These are phyloP conservation scores for Sarcophaga bullata DNA, from an alignment of 1,140 invertebrate genomes.

Conservation along the genomic window DNA sequence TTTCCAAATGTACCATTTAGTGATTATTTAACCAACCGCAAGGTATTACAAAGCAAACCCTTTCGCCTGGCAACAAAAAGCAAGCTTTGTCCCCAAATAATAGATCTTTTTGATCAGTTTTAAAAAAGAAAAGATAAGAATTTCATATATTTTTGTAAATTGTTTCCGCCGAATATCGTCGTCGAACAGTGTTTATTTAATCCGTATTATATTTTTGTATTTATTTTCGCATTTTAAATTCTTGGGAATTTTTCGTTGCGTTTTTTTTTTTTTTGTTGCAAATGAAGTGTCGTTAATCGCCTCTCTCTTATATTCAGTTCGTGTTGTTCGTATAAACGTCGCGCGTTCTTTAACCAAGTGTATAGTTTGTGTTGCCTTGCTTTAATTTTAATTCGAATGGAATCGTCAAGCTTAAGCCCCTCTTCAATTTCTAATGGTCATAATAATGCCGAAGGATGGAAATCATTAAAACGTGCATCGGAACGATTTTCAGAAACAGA, in stretches of 20 bases:
- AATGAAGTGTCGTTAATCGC: too few relatives aligned
- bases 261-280: background rate
- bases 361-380: background rate
- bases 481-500: constrained; percentile 28
- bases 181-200: background rate
- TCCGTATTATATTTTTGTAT: background rate
- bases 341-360: background rate
- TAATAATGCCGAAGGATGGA: constrained; percentile 18
- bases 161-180: background rate
- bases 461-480: constrained; percentile 20
- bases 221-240: background rate
- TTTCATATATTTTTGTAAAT: constrained; percentile 16
- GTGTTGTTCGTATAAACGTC: constrained; percentile 3
- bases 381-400: constrained; percentile 8
- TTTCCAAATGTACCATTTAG: background rate
- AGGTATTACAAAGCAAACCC: background rate
- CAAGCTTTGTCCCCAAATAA: background rate
- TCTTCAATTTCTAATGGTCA: background rate
- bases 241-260: background rate
- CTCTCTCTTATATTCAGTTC: too few relatives aligned
- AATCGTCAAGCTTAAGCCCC: background rate
- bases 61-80: background rate
- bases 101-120: too few relatives aligned
- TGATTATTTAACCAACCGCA: background rate
- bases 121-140: background rate